Percentiles rank a stretch among this genome's conserved stretches.
These are phyloP conservation scores for Gephyroberyx darwinii DNA, from an alignment of 2,797 vertebrate species.

Conservation along the genomic window DNA sequence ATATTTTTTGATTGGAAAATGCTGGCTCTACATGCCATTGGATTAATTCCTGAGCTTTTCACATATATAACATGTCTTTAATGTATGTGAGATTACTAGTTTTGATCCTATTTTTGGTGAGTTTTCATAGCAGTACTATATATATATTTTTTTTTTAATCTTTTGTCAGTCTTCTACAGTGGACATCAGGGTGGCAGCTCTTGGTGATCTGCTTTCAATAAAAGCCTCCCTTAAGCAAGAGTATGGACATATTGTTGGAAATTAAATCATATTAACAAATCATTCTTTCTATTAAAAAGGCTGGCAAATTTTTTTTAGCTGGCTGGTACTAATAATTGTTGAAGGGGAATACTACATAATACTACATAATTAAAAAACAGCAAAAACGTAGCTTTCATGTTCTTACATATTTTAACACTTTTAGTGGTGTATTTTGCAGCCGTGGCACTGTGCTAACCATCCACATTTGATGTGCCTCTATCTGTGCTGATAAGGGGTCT, in stretches of 20 bases:
- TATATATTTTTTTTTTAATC: background rate
- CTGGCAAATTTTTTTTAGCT: too few relatives aligned
- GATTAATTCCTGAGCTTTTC: too few relatives aligned
- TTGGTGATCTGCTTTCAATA: too few relatives aligned
- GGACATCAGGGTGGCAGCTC: too few relatives aligned
- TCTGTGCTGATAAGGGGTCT: slow-evolving; percentile 9
- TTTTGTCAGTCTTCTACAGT: too few relatives aligned
- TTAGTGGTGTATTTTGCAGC: background rate
- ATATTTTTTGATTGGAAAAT: too few relatives aligned
- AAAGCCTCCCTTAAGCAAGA: background rate
- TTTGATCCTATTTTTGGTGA: background rate
- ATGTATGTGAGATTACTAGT: too few relatives aligned
- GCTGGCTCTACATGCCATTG: too few relatives aligned
- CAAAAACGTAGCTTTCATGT: background rate
- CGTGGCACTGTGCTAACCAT: background rate
- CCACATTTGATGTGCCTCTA: background rate
- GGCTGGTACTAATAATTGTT: background rate
- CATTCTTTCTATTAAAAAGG: background rate
- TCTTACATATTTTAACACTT: background rate
- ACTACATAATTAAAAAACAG: too few relatives aligned
- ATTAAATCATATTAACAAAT: background rate
- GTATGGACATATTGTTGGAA: background rate
- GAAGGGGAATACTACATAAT: background rate
- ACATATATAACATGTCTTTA: too few relatives aligned
- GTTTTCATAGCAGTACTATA: background rate